Evolutionary conservation across 2,797 vertebrate species (phyloP), one percentile per base, ranked within the genome.

Genomic region (Sebastes variabilis): DNA sequence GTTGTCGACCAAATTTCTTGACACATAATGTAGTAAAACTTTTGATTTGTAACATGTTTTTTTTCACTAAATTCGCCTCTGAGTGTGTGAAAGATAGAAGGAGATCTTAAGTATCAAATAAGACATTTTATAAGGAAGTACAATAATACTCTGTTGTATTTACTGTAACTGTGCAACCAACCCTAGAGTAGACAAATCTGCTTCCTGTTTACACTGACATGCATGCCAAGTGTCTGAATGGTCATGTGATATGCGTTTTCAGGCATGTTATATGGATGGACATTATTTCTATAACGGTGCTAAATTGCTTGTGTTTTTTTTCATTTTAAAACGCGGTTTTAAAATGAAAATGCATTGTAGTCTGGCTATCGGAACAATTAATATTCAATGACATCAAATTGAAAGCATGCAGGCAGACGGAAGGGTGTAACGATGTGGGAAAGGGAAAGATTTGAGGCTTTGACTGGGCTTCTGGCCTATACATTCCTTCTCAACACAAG

Each of bases 301-400:
- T 54, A 54, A 54, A 54, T 10, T n/a, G 49, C 46, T 22, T 54
- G 20, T 11, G 20, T 54, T 9, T 54, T n/a, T n/a, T 8, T 18
- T 49, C 6, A 0, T 54, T 54, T 54, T 54, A n/a, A 54, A 54
- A 54, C 0, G 49, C 8, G 20, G 20, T 54, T 54, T 54, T 54
- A 54, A n/a, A 54, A 54, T 54, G 49, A 54, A 54, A 22, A 54
- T n/a, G 49, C 9, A 22, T n/a, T 52, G 49, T n/a, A 52, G 61
- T 61, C 55, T 82, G 46, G 66, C 58, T 90, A 86, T 89, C 79
- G 84, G 82, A 92, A 89, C 83, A 90, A 93, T 84, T 87, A 55
- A 85, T 89, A 87, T 81, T 89, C 71, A 87, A 49, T 88, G 72
- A 83, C 85, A 83, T 85, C 64, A 87, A 87, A 82, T 69, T 69